Percentiles rank a stretch among this genome's conserved stretches.
Conservation (phyloP, 2,113 vertebrate species). For the Gavialis gangeticus region DNA sequence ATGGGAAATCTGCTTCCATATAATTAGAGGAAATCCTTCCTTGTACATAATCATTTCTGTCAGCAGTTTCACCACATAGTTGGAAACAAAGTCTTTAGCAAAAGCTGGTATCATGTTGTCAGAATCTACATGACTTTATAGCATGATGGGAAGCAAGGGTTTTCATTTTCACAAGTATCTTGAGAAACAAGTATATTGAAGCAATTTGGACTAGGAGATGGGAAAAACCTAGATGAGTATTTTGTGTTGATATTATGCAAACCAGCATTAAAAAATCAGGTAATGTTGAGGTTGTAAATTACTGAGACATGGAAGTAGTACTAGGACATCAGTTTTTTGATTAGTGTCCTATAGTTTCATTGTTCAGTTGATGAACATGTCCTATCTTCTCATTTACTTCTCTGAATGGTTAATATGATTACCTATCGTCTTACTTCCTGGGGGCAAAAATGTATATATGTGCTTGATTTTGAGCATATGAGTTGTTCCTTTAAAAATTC, state of each 20-base stretch:
- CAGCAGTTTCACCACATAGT: background rate
- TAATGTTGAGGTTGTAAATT: background rate
- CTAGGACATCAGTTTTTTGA: background rate
- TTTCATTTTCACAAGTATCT: background rate
- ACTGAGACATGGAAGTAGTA: rapidly evolving
- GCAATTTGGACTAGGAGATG: background rate
- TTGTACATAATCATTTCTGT: background rate
- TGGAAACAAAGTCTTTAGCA: background rate
- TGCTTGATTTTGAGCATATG: background rate
- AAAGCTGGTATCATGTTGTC: rapidly evolving
- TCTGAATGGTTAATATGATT: background rate
- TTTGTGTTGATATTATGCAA: background rate
- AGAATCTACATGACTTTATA: background rate
- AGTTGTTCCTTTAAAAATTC: background rate
- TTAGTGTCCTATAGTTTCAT: background rate
- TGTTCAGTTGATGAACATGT: background rate
- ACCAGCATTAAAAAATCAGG: background rate
- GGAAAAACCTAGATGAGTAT: background rate
- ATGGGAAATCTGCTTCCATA: background rate
- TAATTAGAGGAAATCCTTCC: background rate
- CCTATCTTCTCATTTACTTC: background rate
- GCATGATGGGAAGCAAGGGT: background rate
- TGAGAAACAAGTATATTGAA: background rate
- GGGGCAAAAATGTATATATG: rapidly evolving
- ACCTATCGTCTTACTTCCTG: background rate